Percentiles rank a stretch among this genome's conserved stretches.
Evolutionary conservation across 2,797 vertebrate genomes (phyloP).

Genomic region (Pithecia hirsuta): DNA sequence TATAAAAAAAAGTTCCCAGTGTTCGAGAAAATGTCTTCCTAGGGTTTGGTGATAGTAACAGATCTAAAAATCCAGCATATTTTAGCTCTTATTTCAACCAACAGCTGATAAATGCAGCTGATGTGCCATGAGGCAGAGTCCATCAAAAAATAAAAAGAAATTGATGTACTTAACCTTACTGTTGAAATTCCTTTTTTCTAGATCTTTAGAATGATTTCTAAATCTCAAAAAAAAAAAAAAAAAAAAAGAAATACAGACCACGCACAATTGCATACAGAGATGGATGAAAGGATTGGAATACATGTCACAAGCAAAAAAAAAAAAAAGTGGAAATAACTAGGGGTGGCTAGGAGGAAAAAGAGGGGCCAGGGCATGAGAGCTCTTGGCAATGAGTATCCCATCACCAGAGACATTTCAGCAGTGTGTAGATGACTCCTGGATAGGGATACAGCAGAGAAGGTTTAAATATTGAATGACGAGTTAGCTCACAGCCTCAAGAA

Average conservation of each 20-base stretch:
- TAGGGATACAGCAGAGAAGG: not conserved
- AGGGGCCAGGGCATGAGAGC: not conserved
- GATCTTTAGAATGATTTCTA: not conserved
- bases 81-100: slow-evolving; percentile 26
- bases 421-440: not conserved
- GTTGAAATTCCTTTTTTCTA: slow-evolving; percentile 21
- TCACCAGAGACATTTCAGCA: not conserved
- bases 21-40: not conserved
- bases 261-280: not conserved
- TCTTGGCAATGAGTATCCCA: not conserved
- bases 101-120: not conserved
- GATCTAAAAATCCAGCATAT: not conserved
- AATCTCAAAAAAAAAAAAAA: not conserved
- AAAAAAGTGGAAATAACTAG: not conserved
- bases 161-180: not conserved
- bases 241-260: not conserved
- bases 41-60: not conserved
- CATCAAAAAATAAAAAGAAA: not conserved
- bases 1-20: not conserved
- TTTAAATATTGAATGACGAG: not conserved
- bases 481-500: not conserved
- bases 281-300: not conserved
- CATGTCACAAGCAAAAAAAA: not conserved
- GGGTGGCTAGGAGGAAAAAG: not conserved
- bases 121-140: not conserved